These are phyloP conservation scores for Rhinogobio ventralis DNA, from an alignment of 2,797 vertebrate species.

Conservation along the genomic window DNA sequence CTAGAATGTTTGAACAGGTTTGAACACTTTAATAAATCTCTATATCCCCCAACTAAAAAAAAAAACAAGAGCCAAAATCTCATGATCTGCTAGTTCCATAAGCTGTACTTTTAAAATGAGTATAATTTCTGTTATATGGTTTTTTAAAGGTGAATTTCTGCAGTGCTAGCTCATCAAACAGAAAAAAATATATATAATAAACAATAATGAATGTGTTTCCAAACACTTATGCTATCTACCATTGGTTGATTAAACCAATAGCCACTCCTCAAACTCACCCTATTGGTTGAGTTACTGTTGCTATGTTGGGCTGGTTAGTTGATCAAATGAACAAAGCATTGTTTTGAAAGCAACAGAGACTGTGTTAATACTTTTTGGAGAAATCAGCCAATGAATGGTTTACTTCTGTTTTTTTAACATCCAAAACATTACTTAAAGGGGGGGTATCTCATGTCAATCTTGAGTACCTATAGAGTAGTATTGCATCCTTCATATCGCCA, in stretches of 20 bases:
- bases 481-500: no score
- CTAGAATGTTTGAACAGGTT: constrained; percentile 44
- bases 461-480: no score
- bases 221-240: not conserved
- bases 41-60: constrained; percentile 9
- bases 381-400: not conserved
- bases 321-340: constrained; percentile 5
- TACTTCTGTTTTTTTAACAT: not conserved
- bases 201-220: constrained; percentile 8
- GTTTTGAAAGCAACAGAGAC: not conserved
- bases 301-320: not conserved
- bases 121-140: not conserved
- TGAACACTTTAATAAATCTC: constrained; percentile 40
- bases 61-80: not conserved
- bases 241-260: constrained; percentile 3
- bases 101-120: not conserved
- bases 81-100: not conserved
- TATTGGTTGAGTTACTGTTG: constrained; percentile 8
- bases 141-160: not conserved
- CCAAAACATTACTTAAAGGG: not conserved
- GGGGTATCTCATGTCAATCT: no score
- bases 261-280: not conserved
- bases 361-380: not conserved
- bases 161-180: not conserved
- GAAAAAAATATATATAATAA: no score